These are phyloP conservation scores for Danaus melanippus DNA, from an alignment of 1,140 invertebrate species.

Conservation along the genomic window DNA sequence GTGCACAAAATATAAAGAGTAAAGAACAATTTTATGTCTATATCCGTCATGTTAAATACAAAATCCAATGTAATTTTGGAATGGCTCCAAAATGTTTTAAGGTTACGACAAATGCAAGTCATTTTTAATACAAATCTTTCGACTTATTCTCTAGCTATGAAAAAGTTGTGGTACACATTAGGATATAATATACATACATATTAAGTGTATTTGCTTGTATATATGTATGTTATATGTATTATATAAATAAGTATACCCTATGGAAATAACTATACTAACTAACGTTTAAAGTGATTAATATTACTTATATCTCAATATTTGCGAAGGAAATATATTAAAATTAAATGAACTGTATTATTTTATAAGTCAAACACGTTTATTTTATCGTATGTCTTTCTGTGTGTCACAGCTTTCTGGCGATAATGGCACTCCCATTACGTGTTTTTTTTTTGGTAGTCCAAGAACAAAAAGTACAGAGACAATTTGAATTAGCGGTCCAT, in stretches of 20 bases:
- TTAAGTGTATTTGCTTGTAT: too few relatives aligned
- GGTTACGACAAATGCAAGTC: slow-evolving; percentile 49
- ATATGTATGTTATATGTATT: too few relatives aligned
- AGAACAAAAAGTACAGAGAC: slow-evolving; percentile 46
- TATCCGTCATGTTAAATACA: too few relatives aligned
- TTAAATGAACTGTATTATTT: neutral
- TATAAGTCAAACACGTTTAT: neutral
- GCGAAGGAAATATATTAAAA: slow-evolving; percentile 11
- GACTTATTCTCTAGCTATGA: too few relatives aligned
- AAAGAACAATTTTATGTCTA: too few relatives aligned
- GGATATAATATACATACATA: too few relatives aligned
- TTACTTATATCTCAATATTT: too few relatives aligned
- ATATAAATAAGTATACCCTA: too few relatives aligned
- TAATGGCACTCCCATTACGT: slow-evolving; percentile 60
- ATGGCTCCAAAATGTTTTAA: slow-evolving; percentile 40
- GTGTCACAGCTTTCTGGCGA: slow-evolving; percentile 24
- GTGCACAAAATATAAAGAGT: too few relatives aligned
- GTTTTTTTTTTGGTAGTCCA: slow-evolving; percentile 51
- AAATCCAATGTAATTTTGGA: slow-evolving; percentile 35
- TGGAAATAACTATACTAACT: too few relatives aligned
- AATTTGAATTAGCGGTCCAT: slow-evolving; percentile 43
- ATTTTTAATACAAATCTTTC: slow-evolving; percentile 22
- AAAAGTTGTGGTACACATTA: too few relatives aligned
- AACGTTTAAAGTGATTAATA: too few relatives aligned
- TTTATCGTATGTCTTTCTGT: slow-evolving; percentile 16